These are phyloP conservation scores for Bombus cullumanus DNA, from an alignment of 1,140 invertebrate species.

Conservation along the genomic window DNA sequence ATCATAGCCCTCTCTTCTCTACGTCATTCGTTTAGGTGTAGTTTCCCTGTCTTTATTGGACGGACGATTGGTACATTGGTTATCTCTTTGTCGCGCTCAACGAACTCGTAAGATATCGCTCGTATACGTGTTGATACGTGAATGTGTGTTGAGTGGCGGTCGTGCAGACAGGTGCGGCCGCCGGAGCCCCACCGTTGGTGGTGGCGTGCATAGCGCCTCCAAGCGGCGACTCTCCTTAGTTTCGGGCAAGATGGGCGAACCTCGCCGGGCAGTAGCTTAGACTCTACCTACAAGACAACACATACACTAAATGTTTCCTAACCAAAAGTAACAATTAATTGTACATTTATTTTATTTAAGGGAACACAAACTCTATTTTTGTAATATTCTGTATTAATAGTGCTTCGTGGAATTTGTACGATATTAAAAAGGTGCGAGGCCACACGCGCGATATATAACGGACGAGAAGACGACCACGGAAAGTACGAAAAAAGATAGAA, in stretches of 20 bases:
- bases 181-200: slow-evolving; percentile 69
- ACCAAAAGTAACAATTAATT: slow-evolving; percentile 74
- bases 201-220: slow-evolving; percentile 63
- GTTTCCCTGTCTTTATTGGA: slow-evolving; percentile 18
- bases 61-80: neutral
- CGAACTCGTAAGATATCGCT: slow-evolving; percentile 25
- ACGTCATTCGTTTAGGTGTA: slow-evolving; percentile 20
- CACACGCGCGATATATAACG: slow-evolving; percentile 43
- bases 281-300: slow-evolving; percentile 82
- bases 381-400: slow-evolving; percentile 70
- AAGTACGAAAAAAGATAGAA: slow-evolving; percentile 39
- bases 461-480: slow-evolving; percentile 28
- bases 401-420: slow-evolving; percentile 64
- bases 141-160: slow-evolving; percentile 60
- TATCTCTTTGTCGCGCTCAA: slow-evolving; percentile 39
- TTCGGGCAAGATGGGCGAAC: slow-evolving; percentile 80
- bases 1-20: slow-evolving; percentile 24
- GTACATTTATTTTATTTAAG: slow-evolving; percentile 74
- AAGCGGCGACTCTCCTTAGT: slow-evolving; percentile 71
- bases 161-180: slow-evolving; percentile 71
- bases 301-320: slow-evolving; percentile 79
- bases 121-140: neutral
- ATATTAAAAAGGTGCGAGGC: slow-evolving; percentile 52
- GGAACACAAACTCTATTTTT: slow-evolving; percentile 75
- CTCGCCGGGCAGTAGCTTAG: slow-evolving; percentile 82